Evolutionary conservation across 2,797 vertebrate genomes (phyloP), one percentile per base, ranked within the genome.

Genomic region (Knipowitschia caucasica): DNA sequence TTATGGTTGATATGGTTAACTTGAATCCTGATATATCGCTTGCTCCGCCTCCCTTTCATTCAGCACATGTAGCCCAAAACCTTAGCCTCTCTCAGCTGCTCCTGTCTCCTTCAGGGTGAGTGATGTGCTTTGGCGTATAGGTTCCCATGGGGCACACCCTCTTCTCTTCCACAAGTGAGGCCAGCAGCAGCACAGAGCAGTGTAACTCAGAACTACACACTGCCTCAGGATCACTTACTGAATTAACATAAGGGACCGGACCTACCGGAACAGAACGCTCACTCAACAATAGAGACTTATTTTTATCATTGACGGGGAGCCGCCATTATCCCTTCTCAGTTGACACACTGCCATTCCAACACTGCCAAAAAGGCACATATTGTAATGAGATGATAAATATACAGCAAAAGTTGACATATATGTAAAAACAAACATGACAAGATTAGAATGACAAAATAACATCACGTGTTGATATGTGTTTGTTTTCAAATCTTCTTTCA

Each of bases 231-330:
- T 86, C 80, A 67, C 34, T 86, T 83, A 80, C 81, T 62, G 49
- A 77, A 83, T 86, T 84, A 75, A 70, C 82, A 84, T 86, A 62
- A 25, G 57, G 76, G 70, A 59, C 80, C 6, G 21, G 38, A 76
- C 53, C n/a, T 44, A 56, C 63, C 59, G 64, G 59, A 66, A 62
- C 52, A 53, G 52, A 76, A 56, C 10, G 29, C 10, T 33, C 43
- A 45, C 45, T 46, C 56, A 68, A 67, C 45, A 58, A 64, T 24
- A 45, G 43, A 64, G 31, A 57, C 38, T 64, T 60, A 47, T 67
- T 55, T 40, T 50, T 50, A 56, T 67, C 50, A 54, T 59, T 53
- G 39, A 42, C 54, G 57, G 46, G 50, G 52, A 49, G 45, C 25
- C 9, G 56, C 47, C 53, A 57, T 56, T 49, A 46, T 60, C 50